These are phyloP conservation scores for Ficedula albicollis DNA, from an alignment of 2,797 vertebrate species.

Conservation along the genomic window DNA sequence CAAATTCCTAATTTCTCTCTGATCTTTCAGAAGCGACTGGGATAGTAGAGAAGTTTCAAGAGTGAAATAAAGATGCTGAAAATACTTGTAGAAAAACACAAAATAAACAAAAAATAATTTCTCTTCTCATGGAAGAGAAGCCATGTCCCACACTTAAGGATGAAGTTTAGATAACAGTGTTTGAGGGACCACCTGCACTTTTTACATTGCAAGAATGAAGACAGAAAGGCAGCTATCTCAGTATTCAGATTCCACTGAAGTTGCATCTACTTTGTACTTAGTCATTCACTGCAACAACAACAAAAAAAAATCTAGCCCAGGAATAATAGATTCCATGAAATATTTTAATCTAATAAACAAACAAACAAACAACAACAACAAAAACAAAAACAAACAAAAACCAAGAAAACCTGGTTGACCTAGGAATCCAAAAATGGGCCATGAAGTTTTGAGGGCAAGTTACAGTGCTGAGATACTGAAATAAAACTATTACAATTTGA, in stretches of 20 bases:
- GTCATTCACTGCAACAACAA: neutral
- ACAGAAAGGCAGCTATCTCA: neutral
- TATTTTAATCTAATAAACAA: neutral
- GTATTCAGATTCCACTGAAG: neutral
- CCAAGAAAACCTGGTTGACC: neutral
- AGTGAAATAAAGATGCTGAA: neutral
- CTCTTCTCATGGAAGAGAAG: neutral
- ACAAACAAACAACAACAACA: too few species aligned
- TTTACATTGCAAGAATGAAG: neutral
- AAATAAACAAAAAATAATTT: fast-evolving
- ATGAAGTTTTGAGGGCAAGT: neutral
- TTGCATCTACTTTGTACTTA: neutral
- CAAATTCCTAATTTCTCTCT: neutral
- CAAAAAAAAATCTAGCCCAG: neutral
- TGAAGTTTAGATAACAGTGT: neutral
- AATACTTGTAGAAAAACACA: neutral
- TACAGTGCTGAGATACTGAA: neutral
- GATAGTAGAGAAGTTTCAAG: neutral
- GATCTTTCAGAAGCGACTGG: neutral
- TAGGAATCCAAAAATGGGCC: neutral
- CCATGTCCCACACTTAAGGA: neutral
- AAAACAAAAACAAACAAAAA: too few species aligned
- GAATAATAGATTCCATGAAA: neutral
- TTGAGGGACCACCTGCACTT: neutral
- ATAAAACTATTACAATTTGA: neutral